Evolutionary conservation across 2,797 vertebrate species (phyloP).

Genomic region (Lutjanus campechanus): DNA sequence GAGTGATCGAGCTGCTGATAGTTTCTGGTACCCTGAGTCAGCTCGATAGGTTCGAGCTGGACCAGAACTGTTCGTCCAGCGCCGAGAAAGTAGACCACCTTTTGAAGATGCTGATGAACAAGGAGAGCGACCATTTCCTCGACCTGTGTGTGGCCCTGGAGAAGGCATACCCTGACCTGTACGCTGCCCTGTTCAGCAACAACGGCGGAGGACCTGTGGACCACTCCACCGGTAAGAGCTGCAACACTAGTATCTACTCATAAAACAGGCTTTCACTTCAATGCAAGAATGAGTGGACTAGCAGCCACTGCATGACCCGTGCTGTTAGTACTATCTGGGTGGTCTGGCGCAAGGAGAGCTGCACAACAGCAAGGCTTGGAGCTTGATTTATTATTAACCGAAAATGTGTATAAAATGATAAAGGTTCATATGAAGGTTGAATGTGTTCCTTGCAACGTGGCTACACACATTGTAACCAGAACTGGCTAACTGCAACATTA

Average conservation of each 20-base stretch:
- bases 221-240: slow-evolving; percentile 85
- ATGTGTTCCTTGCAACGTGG: background rate
- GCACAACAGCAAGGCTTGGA: slow-evolving; percentile 1
- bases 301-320: slow-evolving; percentile 15
- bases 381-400: slow-evolving; percentile 2
- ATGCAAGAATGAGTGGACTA: background rate
- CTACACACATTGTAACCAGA: background rate
- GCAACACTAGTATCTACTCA: background rate
- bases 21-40: slow-evolving; percentile 92
- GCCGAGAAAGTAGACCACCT: slow-evolving; percentile 94
- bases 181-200: slow-evolving; percentile 90
- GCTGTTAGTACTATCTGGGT: slow-evolving; percentile 62
- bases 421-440: slow-evolving; percentile 29
- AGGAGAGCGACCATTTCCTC: slow-evolving; percentile 97
- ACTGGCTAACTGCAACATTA: background rate
- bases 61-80: slow-evolving; percentile 89
- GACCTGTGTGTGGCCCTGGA: slow-evolving; percentile 96
- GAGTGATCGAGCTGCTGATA: slow-evolving; percentile 92
- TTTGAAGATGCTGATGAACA: slow-evolving; percentile 94
- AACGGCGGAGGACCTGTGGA: slow-evolving; percentile 90
- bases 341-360: slow-evolving; percentile 55
- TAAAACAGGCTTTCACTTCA: slow-evolving; percentile 3
- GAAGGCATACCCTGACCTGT: slow-evolving; percentile 96
- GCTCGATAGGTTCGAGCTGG: slow-evolving; percentile 91
- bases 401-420: background rate